phyloP scores from a whole-genome alignment of 23 tunicate genomes.

The Halocynthia aurantium region DNA sequence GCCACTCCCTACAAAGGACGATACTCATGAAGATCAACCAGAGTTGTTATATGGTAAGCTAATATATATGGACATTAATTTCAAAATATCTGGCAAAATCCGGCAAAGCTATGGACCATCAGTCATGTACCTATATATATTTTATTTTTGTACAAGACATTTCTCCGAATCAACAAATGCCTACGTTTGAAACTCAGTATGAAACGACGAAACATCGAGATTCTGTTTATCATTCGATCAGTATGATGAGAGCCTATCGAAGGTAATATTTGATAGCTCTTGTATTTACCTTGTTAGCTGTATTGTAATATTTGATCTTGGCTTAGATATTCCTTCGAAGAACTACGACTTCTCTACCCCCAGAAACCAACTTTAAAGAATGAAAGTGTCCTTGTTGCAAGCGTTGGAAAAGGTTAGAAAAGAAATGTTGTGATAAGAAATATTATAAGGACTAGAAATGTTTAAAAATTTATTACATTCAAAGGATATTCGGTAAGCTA shows the following conservation, averaged over 20 bases:
- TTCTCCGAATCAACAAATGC: constrained; percentile 13
- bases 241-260: constrained; percentile 67
- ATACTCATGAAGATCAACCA: too few relatives aligned
- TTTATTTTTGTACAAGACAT: background rate
- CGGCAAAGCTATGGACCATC: too few relatives aligned
- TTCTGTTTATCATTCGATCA: constrained; percentile 42
- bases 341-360: constrained; percentile 57
- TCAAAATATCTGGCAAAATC: too few relatives aligned
- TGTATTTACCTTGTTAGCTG: too few relatives aligned
- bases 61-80: too few relatives aligned
- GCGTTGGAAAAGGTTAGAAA: constrained; percentile 35
- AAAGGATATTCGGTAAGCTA: too few relatives aligned
- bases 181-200: constrained; percentile 31
- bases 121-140: background rate
- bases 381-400: constrained; percentile 42
- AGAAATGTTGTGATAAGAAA: too few relatives aligned
- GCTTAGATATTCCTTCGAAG: constrained; percentile 46
- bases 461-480: too few relatives aligned
- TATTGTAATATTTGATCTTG: too few relatives aligned
- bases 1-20: too few relatives aligned
- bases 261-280: background rate
- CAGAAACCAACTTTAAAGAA: constrained; percentile 49
- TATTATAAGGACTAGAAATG: too few relatives aligned
- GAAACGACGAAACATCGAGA: constrained; percentile 39
- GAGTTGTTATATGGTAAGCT: too few relatives aligned